Percentiles rank a stretch among this genome's conserved stretches.
Evolutionary conservation across 2,888 invertebrate species (phyloP).

Genomic region (Drosophila engyochracea): DNA sequence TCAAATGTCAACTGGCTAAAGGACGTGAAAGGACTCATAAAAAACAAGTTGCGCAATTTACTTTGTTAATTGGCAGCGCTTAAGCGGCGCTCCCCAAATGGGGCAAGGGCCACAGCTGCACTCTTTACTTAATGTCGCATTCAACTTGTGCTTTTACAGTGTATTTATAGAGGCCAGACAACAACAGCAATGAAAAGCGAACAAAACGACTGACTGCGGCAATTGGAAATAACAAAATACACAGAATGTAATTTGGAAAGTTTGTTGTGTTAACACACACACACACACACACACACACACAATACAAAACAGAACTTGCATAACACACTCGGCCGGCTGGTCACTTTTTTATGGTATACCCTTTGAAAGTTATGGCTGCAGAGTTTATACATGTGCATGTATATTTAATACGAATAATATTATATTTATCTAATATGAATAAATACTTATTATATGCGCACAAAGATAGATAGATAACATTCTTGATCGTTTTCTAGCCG

Average conservation of each 20-base stretch:
- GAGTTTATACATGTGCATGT: not conserved
- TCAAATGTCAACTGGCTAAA: constrained; percentile 33
- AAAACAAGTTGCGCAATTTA: constrained; percentile 57
- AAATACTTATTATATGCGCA: not conserved
- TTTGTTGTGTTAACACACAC: constrained; percentile 64
- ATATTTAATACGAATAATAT: not conserved
- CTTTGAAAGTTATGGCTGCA: constrained; percentile 1
- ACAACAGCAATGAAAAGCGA: constrained; percentile 7
- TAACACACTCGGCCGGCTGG: constrained; percentile 50
- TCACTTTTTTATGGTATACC: constrained; percentile 44
- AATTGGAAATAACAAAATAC: constrained; percentile 39
- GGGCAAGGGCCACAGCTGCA: constrained; percentile 2
- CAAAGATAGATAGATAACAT: fast-evolving
- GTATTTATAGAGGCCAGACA: constrained; percentile 46
- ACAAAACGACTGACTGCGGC: constrained; percentile 24
- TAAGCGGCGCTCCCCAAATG: constrained; percentile 41
- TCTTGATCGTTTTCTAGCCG: not conserved
- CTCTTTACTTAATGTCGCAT: constrained; percentile 22
- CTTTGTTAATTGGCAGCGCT: constrained; percentile 77
- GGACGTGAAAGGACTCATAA: constrained; percentile 19
- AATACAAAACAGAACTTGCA: constrained; percentile 6
- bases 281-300: constrained; percentile 9
- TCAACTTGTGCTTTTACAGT: constrained; percentile 21
- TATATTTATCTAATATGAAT: not conserved
- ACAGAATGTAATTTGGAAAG: constrained; percentile 77